phyloP scores from a whole-genome alignment of 2,113 vertebrate genomes.

The Crotalus tigris region DNA sequence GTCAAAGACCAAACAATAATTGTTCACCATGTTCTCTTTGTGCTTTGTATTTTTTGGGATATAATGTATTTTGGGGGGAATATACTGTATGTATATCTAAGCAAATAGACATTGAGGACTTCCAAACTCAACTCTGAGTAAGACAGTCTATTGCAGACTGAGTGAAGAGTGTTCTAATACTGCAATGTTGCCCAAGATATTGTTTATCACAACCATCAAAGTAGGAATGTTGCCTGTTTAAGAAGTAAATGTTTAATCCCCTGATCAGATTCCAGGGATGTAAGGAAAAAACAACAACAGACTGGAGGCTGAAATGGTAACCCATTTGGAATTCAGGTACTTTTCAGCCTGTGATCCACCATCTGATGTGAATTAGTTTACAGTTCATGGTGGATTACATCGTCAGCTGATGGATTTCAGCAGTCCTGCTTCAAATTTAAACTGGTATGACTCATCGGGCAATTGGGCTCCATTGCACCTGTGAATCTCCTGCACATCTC shows the following conservation, averaged over 20 bases:
- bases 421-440: conserved; percentile 7
- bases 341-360: background rate
- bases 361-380: conserved; percentile 39
- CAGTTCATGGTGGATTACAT: conserved; percentile 19
- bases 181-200: background rate
- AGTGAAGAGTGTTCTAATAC: background rate
- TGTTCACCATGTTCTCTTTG: background rate
- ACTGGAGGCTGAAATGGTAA: background rate
- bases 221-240: background rate
- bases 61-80: background rate
- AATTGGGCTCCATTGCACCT: background rate
- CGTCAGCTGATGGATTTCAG: conserved; percentile 33
- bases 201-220: background rate
- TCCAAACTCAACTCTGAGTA: background rate
- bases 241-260: background rate
- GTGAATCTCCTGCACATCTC: background rate
- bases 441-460: background rate
- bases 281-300: background rate
- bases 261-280: background rate
- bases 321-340: background rate
- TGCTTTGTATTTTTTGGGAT: background rate
- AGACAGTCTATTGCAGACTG: background rate
- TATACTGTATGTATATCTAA: background rate
- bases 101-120: background rate
- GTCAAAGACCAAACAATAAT: background rate